Base-by-base conservation (phyloP, 2,888 invertebrate genomes). In the Xylocampa areola region DNA sequence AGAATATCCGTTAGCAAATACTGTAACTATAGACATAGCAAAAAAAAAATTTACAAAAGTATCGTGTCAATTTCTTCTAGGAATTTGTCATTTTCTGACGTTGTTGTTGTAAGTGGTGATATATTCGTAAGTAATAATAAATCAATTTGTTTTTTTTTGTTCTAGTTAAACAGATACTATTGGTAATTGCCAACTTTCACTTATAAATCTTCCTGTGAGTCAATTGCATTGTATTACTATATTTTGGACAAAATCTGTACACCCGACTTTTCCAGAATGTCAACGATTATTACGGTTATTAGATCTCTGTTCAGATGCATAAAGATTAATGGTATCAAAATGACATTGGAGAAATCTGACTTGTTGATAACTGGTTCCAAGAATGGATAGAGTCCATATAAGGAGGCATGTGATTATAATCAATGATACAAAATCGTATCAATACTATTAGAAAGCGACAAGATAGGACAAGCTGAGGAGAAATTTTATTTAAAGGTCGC, bases 1-100 rank as follows among this genome's bases (percentile, higher is more conserved):
- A 11, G 35, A 47, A 55, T 55, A 55, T 63, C 48, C 57, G 27
- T 55, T 25, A 23, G 23, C 36, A 63, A 62, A 62, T 54, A 54
- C 62, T 29, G 36, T 13, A 5, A n/a, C n/a, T 30, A 8, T 5
- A 10, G 10, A 11, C 11, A 19, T 21, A 5, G 7, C 11, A 21
- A n/a, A 11, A 7, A 13, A 37, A 6, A 2, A 37, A 21, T n/a
- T n/a, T n/a, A 36, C 6, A 36, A 19, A 23, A 7, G 13, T 6
- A 23, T 23, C 14, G 7, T 29, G n/a, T 11, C 2, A 14, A n/a
- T 17, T 7, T 23, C 3, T 43, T 53, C 32, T 32, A 14, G 10
- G 54, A 53, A 60, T 23, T 2, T 5, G 14, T 2, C 47, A 55
- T 16, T 43, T 33, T 52, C 27, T n/a, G n/a, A n/a, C n/a, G 8